Conservation (phyloP, 2,113 vertebrate species). For the Sinocyclocheilus anshuiensis region DNA sequence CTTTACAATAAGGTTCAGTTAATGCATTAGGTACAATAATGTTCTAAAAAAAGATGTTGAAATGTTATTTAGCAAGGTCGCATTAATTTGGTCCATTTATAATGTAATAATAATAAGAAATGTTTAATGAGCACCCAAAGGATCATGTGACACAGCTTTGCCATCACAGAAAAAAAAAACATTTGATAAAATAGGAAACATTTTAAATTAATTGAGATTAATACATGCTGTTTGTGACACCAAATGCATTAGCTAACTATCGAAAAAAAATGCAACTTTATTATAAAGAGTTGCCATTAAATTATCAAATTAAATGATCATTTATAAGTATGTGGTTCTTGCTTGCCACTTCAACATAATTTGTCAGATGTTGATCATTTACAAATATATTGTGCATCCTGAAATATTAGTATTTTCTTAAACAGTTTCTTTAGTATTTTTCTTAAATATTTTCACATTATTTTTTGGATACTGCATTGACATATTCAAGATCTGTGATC, state of each 20-base stretch:
- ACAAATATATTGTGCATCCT: neutral
- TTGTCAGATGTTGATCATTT: neutral
- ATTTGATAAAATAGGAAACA: neutral
- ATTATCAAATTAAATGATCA: neutral
- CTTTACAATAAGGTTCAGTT: neutral
- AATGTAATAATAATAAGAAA: neutral
- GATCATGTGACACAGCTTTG: neutral
- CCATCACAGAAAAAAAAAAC: neutral
- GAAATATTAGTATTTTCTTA: neutral
- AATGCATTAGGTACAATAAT: neutral
- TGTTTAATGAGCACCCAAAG: neutral
- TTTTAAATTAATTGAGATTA: neutral
- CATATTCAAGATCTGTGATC: conserved; percentile 17
- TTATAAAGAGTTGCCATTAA: neutral
- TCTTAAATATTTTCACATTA: neutral
- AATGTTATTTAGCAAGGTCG: neutral
- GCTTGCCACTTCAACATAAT: neutral
- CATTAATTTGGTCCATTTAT: too few relatives aligned
- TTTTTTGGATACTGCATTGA: neutral
- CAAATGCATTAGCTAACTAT: neutral
- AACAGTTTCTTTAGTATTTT: too few relatives aligned
- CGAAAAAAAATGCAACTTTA: neutral
- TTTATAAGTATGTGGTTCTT: neutral
- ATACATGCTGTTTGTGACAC: neutral
- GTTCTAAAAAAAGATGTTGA: neutral